Conservation (phyloP, 2,888 invertebrate species). For the Lycaena phlaeas region DNA sequence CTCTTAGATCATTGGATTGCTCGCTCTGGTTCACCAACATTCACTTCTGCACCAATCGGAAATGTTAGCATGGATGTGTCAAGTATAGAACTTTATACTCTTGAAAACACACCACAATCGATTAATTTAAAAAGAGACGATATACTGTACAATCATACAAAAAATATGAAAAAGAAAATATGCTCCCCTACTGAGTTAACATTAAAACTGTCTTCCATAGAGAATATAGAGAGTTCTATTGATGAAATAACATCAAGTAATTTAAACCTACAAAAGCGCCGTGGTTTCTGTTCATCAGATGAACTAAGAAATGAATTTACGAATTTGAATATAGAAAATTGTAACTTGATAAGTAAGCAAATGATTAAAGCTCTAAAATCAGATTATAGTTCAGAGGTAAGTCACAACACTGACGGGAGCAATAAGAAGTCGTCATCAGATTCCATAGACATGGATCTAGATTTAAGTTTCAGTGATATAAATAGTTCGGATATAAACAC, state of each 20-base stretch:
- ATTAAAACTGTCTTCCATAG: slow-evolving; percentile 52
- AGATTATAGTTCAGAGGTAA: slow-evolving; percentile 53
- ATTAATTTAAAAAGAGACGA: slow-evolving; percentile 32
- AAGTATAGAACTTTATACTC: slow-evolving; percentile 61
- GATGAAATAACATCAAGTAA: slow-evolving; percentile 58
- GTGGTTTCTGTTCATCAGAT: slow-evolving; percentile 72
- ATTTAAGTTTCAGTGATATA: slow-evolving; percentile 69
- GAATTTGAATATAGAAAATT: slow-evolving; percentile 43
- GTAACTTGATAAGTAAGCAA: slow-evolving; percentile 44
- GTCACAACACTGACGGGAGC: slow-evolving; percentile 59
- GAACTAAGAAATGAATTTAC: slow-evolving; percentile 57
- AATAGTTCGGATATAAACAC: slow-evolving; percentile 70
- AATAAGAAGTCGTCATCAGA: slow-evolving; percentile 68
- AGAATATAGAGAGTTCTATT: slow-evolving; percentile 57
- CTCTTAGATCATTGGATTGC: slow-evolving; percentile 69
- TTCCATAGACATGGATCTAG: slow-evolving; percentile 68
- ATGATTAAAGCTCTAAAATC: slow-evolving; percentile 53
- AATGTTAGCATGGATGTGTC: slow-evolving; percentile 55
- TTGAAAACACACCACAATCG: slow-evolving; percentile 60
- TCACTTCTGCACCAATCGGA: slow-evolving; percentile 57
- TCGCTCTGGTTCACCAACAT: slow-evolving; percentile 61
- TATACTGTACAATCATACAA: slow-evolving; percentile 27
- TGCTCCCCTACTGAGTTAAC: slow-evolving; percentile 66
- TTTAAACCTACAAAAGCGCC: slow-evolving; percentile 64
- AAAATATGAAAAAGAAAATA: slow-evolving; percentile 47